phyloP scores from a whole-genome alignment of 2,113 vertebrate genomes.

The Atractosteus spatula region DNA sequence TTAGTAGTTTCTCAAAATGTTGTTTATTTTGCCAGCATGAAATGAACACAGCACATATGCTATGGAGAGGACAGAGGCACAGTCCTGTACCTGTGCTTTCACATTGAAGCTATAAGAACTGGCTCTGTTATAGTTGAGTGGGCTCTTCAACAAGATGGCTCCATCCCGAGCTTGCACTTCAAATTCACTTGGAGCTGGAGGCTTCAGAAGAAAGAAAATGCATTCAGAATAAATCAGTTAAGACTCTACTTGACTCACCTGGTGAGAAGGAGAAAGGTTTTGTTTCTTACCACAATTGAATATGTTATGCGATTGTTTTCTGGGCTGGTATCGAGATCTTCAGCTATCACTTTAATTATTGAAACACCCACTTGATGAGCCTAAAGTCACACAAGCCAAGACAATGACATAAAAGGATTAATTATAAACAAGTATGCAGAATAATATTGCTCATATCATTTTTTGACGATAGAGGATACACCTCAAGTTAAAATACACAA shows the following conservation, averaged over 20 bases:
- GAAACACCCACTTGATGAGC: slow-evolving; percentile 29
- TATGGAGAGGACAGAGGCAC: neutral
- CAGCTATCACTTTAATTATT: slow-evolving; percentile 56
- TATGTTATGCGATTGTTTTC: slow-evolving; percentile 50
- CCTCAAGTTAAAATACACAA: too few species aligned
- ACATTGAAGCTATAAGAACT: slow-evolving; percentile 58
- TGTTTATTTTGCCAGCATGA: neutral
- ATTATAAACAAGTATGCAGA: neutral
- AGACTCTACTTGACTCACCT: neutral
- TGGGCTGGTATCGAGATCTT: slow-evolving; percentile 51
- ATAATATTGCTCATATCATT: neutral
- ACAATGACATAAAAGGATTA: neutral
- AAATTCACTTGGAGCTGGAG: slow-evolving; percentile 55
- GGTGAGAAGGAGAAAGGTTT: neutral
- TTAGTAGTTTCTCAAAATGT: too few species aligned
- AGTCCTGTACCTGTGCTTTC: slow-evolving; percentile 56
- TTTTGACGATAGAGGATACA: neutral
- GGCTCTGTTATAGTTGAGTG: slow-evolving; percentile 62
- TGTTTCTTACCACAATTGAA: slow-evolving; percentile 50
- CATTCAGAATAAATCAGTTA: neutral
- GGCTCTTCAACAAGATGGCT: slow-evolving; percentile 45
- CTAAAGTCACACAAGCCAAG: slow-evolving; percentile 22
- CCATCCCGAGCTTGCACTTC: slow-evolving; percentile 52
- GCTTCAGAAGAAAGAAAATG: slow-evolving; percentile 40
- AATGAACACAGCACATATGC: neutral